phyloP scores from a whole-genome alignment of 2,113 vertebrate species.

The Emberiza fucata region DNA sequence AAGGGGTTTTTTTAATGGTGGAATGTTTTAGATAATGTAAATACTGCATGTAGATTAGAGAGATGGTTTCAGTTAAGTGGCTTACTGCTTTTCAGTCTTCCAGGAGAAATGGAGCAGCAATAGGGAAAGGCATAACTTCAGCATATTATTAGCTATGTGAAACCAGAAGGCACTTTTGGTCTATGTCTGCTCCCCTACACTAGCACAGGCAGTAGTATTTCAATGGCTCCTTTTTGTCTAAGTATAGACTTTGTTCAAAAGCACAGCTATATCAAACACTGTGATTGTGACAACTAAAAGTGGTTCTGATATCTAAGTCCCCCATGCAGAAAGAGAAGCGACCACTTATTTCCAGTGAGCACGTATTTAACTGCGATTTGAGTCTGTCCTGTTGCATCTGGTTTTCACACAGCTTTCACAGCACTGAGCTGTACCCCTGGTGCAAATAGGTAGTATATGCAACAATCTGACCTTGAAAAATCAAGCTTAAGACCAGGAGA shows the following conservation, averaged over 20 bases:
- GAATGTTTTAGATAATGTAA: not conserved
- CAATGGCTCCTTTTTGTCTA: not conserved
- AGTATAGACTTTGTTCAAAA: not conserved
- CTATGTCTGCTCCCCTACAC: not conserved
- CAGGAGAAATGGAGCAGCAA: not conserved
- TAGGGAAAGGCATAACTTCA: not conserved
- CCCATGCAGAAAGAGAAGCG: not conserved
- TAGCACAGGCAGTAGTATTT: not conserved
- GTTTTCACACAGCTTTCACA: not conserved
- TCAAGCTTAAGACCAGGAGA: not conserved
- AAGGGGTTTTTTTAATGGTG: not conserved
- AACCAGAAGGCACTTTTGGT: not conserved
- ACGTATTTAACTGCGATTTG: rapidly evolving
- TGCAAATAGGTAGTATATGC: not conserved
- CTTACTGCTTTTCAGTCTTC: not conserved
- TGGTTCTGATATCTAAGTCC: not conserved
- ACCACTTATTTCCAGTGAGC: not conserved
- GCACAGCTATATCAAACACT: not conserved
- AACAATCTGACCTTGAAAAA: not conserved
- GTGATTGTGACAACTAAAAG: not conserved
- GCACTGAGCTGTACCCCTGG: not conserved
- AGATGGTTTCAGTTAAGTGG: not conserved
- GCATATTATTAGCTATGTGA: not conserved
- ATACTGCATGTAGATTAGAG: not conserved
- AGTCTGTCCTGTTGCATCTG: not conserved